Evolutionary conservation across 2,113 vertebrate species (phyloP), one percentile per base, ranked within the genome.

Genomic region (Ranitomeya variabilis): DNA sequence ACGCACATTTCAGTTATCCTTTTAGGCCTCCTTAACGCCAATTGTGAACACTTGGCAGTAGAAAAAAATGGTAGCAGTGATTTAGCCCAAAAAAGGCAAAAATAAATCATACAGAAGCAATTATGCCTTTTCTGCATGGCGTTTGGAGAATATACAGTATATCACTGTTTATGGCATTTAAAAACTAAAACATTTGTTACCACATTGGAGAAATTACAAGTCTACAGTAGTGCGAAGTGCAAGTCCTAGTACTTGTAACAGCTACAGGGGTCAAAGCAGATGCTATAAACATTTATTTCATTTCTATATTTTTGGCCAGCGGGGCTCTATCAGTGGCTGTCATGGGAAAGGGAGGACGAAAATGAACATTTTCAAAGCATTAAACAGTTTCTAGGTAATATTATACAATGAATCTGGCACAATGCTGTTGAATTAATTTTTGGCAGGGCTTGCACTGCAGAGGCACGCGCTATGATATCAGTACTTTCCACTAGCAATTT

Each of bases 341-440:
- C 81, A 78, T 78, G 80, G 80, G 87, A 84, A 88, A 82, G 71
- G 64, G 67, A 23, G 52, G 80, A 81, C 9, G 66, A 26, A 67
- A 77, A 93, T 79, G 80, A 92, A 88, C 4, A 14, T 81, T 88
- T 90, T 91, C 71, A 90, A 92, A 66, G 80, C 85, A 59, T 88
- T 86, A 88, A 76, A 92, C 55, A 80, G 87, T 89, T 92, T 91
- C 84, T 69, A 90, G 88, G 89, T 86, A 89, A 91, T 89, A 88
- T 57, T 89, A 90, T 67, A 76, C 82, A 91, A 92, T 86, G 90
- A 89, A 91, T 86, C 80, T 91, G 86, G 91, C 83, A 90, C 67
- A 71, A 79, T 54, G 79, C 87, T 90, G 82, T n/a, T 89, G 91
- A 92, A 93, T 91, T 89, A 87, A 85, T 87, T 91, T 93, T 92